phyloP scores from a whole-genome alignment of 2,113 vertebrate genomes.

The Myrmophylax atrothorax region DNA sequence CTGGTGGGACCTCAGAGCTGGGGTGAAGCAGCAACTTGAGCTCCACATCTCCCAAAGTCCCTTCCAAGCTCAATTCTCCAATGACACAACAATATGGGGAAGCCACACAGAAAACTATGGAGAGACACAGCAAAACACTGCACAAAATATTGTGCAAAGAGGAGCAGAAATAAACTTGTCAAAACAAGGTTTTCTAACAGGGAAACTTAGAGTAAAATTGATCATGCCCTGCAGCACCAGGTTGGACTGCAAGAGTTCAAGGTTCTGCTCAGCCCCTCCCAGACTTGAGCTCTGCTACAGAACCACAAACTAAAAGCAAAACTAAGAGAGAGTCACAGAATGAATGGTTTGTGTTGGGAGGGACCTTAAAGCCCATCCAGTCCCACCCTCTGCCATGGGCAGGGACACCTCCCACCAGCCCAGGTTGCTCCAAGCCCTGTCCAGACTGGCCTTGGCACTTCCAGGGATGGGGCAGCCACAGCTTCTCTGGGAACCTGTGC shows the following conservation, averaged over 20 bases:
- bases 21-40: not conserved
- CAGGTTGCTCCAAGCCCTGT: not conserved
- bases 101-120: not conserved
- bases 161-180: not conserved
- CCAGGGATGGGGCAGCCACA: not conserved
- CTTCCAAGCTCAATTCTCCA: not conserved
- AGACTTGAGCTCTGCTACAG: not conserved
- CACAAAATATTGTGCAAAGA: not conserved
- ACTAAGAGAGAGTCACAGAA: not conserved
- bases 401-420: not conserved
- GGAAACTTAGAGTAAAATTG: not conserved
- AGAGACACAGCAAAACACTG: not conserved
- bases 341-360: not conserved
- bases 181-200: not conserved
- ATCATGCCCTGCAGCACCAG: not conserved
- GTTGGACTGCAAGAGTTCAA: accelerated
- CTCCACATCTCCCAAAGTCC: not conserved
- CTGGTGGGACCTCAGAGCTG: not conserved
- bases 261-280: not conserved
- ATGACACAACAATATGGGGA: not conserved
- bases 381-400: not conserved
- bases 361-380: not conserved
- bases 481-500: not conserved
- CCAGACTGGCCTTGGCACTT: not conserved
- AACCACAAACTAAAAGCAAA: not conserved